Base-by-base conservation (phyloP, 2,888 invertebrate genomes). In the Sesia bembeciformis region DNA sequence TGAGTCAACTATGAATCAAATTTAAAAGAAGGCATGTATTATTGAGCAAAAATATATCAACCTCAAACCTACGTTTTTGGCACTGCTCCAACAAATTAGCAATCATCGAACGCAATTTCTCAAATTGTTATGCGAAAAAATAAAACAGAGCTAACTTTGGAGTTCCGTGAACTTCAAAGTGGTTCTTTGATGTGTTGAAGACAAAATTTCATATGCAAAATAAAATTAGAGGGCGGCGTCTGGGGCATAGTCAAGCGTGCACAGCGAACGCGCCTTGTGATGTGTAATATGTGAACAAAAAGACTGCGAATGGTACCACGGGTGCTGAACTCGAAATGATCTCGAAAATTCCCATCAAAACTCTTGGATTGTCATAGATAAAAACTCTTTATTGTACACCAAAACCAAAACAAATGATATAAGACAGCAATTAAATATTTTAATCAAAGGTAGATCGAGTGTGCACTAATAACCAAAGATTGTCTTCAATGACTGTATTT, bases 141-240 rank as follows among this genome's bases (percentile, higher is more conserved):
- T 42, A 42, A 7, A 42, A 42, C 5, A 42, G 5, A 7, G 42
- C 5, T 7, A 42, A 42, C 42, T 42, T 42, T 50, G 39, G 50
- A 7, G 39, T 50, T 50, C 50, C 7, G 23, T 7, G 50, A 50
- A 52, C n/a, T 38, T 75, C 72, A 76, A 76, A 75, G 74, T 67
- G 65, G 65, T 60, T 57, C 57, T 64, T 74, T 79, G 78, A 81
- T 76, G 78, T 76, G 76, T 77, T 57, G 60, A 62, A 74, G 76
- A 78, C 78, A 76, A 75, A 76, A 77, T 78, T 78, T 79, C 77
- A 75, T 70, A 78, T 74, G 74, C 71, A 75, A 78, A 78, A 79
- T 78, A 75, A 80, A 77, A 80, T 80, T 78, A 79, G 70, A 76
- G 73, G 67, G 70, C 56, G 61, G 66, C 62, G 64, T 53, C 62